These are phyloP conservation scores for Perca schrenkii DNA, from an alignment of 2,113 vertebrate species.

Conservation along the genomic window DNA sequence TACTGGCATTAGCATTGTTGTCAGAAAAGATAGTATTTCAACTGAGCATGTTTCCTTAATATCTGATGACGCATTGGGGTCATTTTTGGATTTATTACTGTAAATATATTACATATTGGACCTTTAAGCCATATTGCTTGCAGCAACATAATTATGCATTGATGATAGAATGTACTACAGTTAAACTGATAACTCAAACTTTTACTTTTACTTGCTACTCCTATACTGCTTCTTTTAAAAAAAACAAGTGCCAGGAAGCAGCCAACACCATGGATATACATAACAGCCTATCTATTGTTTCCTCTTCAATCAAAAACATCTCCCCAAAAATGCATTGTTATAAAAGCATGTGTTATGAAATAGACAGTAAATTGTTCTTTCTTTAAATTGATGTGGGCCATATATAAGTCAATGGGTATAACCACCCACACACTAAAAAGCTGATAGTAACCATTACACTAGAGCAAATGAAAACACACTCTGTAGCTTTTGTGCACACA, in stretches of 20 bases:
- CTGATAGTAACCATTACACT: not conserved
- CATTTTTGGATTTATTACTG: too few species aligned
- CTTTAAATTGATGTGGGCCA: not conserved
- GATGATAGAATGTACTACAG: not conserved
- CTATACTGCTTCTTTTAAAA: not conserved
- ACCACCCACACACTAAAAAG: not conserved
- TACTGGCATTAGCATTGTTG: too few species aligned
- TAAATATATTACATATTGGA: too few species aligned
- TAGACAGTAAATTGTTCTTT: not conserved
- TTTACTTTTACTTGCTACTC: not conserved
- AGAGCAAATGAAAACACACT: constrained; percentile 3
- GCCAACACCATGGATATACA: not conserved
- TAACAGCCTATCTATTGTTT: not conserved
- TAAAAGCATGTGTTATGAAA: not conserved
- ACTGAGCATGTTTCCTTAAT: too few species aligned
- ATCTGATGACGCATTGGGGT: too few species aligned
- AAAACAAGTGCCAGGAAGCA: not conserved
- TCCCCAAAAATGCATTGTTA: not conserved
- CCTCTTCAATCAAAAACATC: not conserved
- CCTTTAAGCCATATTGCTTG: not conserved
- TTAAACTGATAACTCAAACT: not conserved
- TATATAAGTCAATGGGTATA: not conserved
- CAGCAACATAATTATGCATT: not conserved
- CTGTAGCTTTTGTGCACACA: constrained; percentile 6
- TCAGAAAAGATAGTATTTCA: too few species aligned